Evolutionary conservation across 23 tunicate species (phyloP).

Genomic region (Ciona savignyi): DNA sequence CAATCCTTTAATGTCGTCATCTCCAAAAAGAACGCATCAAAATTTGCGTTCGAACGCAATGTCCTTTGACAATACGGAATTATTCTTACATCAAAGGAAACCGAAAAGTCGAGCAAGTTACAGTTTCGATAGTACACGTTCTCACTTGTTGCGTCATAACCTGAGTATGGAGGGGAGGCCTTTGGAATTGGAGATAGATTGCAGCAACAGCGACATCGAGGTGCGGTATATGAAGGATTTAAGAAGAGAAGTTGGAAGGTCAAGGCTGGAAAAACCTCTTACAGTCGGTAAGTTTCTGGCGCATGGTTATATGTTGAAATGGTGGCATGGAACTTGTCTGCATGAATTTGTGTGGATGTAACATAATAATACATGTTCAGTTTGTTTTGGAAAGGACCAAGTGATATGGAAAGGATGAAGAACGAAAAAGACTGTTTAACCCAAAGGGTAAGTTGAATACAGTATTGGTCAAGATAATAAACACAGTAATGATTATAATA

Average conservation of each 20-base stretch:
- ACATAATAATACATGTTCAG: constrained; percentile 8
- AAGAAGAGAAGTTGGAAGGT: background rate
- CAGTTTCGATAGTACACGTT: constrained; percentile 12
- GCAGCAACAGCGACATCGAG: constrained; percentile 84
- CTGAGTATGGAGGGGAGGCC: background rate
- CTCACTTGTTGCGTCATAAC: background rate
- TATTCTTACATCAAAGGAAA: background rate
- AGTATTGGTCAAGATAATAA: too few species aligned
- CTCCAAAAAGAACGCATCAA: constrained; percentile 4
- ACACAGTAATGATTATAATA: too few species aligned
- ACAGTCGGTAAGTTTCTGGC: background rate
- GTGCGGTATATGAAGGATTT: constrained; percentile 41
- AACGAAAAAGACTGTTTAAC: too few species aligned
- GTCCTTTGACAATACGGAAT: background rate
- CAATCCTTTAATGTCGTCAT: constrained; percentile 2
- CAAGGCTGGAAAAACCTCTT: background rate
- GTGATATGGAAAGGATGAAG: constrained; percentile 19
- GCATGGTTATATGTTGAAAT: too few species aligned
- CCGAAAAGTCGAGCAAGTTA: constrained; percentile 20
- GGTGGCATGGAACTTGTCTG: background rate
- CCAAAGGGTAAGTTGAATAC: too few species aligned
- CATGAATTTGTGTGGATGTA: background rate
- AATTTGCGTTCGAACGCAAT: background rate
- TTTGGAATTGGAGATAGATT: constrained; percentile 60
- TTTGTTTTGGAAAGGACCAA: constrained; percentile 62